These are phyloP conservation scores for Drosophila triauraria DNA, from an alignment of 1,140 invertebrate genomes.

Conservation along the genomic window DNA sequence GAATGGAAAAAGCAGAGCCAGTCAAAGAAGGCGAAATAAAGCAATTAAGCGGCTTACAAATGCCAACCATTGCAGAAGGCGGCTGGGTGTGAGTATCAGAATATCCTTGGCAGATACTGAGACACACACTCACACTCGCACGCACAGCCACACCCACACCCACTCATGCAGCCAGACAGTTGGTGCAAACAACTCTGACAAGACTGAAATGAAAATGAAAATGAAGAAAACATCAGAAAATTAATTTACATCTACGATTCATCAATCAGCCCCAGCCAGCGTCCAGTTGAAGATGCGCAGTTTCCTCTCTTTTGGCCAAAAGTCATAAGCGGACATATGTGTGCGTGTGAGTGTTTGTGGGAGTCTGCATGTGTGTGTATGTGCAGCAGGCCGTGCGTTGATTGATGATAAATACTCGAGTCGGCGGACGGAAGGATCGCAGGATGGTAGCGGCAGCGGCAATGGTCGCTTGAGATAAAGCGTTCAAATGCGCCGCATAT, in stretches of 20 bases:
- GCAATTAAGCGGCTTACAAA: conserved; percentile 83
- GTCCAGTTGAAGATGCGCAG: conserved; percentile 56
- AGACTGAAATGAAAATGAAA: conserved; percentile 55
- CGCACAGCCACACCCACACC: conserved; percentile 13
- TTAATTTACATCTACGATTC: conserved; percentile 83
- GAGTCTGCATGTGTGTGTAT: conserved; percentile 14
- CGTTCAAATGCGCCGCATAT: conserved; percentile 79
- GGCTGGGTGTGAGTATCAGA: conserved; percentile 31
- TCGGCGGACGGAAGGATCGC: conserved; percentile 33
- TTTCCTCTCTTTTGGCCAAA: conserved; percentile 49
- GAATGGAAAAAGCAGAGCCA: conserved; percentile 11
- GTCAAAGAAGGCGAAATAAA: conserved; percentile 74
- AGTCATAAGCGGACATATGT: conserved; percentile 73
- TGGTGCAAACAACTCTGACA: conserved; percentile 71
- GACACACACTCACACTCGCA: conserved; percentile 4
- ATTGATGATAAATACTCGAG: conserved; percentile 81
- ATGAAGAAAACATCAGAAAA: conserved; percentile 79
- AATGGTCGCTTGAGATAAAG: conserved; percentile 74
- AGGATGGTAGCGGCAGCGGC: background rate
- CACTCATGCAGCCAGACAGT: conserved; percentile 28
- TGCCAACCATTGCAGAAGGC: conserved; percentile 64
- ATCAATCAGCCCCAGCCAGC: conserved; percentile 67
- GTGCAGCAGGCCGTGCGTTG: conserved; percentile 74
- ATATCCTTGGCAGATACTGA: conserved; percentile 12
- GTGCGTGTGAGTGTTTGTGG: conserved; percentile 6